Conservation (phyloP, 2,113 vertebrate genomes). For the Rhombomys opimus region DNA sequence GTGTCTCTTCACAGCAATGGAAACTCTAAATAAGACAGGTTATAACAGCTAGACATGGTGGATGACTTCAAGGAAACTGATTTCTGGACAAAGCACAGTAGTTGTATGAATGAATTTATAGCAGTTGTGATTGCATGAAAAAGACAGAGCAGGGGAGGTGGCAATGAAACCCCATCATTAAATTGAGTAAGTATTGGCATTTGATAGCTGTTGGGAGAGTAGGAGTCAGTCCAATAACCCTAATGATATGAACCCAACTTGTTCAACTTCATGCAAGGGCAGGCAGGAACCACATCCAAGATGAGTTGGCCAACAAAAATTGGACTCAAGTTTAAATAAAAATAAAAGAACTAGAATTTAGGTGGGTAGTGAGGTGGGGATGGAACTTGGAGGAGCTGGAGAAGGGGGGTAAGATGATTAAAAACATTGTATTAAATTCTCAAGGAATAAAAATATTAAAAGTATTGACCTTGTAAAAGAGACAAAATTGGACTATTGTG, state of each 20-base stretch:
- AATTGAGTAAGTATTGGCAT: not conserved
- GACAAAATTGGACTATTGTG: not conserved
- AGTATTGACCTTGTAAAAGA: not conserved
- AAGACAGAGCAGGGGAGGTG: not conserved
- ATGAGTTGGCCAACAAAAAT: not conserved
- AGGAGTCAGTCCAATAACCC: not conserved
- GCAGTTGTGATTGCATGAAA: not conserved
- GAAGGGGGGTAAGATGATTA: not conserved
- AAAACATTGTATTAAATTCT: not conserved
- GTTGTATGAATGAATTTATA: not conserved
- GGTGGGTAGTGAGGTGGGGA: not conserved
- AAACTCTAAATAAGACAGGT: not conserved
- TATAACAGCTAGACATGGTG: not conserved
- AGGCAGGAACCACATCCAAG: not conserved
- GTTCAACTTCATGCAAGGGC: not conserved
- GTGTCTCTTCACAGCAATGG: not conserved
- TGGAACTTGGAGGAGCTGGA: not conserved
- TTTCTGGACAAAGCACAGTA: not conserved
- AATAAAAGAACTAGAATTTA: not conserved
- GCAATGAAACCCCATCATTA: not conserved
- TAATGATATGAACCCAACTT: not conserved
- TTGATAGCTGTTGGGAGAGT: not conserved
- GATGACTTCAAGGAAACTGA: not conserved
- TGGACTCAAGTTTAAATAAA: not conserved
- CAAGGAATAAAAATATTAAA: not conserved